Evolutionary conservation across 2,888 invertebrate genomes (phyloP).

Genomic region (Crocallis elinguaria): DNA sequence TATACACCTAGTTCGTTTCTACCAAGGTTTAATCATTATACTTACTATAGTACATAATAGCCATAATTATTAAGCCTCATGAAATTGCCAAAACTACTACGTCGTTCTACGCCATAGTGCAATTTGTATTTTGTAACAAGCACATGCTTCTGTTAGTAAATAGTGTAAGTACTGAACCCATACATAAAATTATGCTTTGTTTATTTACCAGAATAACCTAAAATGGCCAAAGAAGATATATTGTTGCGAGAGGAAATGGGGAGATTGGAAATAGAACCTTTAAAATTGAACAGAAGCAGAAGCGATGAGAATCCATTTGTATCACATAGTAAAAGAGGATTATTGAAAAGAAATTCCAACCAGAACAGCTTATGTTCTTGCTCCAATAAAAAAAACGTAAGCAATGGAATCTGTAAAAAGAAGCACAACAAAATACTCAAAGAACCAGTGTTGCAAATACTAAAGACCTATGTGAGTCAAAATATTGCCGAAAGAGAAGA

Average conservation of each 20-base stretch:
- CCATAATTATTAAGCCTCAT: too few relatives aligned
- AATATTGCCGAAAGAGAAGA: constrained; percentile 42
- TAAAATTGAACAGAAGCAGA: constrained; percentile 52
- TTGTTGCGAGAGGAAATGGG: constrained; percentile 81
- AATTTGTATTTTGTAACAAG: background rate
- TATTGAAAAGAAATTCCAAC: constrained; percentile 39
- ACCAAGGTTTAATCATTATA: too few relatives aligned
- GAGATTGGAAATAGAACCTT: constrained; percentile 83
- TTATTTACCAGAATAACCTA: constrained; percentile 41
- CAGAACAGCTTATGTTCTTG: constrained; percentile 61
- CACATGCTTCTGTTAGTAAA: background rate
- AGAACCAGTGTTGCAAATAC: constrained; percentile 83
- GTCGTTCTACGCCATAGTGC: background rate
- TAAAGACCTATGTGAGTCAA: constrained; percentile 55
- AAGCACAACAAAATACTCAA: constrained; percentile 79
- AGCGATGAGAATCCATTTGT: constrained; percentile 67
- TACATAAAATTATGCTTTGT: background rate
- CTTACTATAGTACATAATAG: too few relatives aligned
- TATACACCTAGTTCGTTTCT: too few relatives aligned
- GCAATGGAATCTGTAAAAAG: constrained; percentile 63
- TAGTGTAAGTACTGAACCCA: background rate
- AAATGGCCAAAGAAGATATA: constrained; percentile 78
- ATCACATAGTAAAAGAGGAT: constrained; percentile 30
- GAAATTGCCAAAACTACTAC: background rate
- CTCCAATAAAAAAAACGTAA: constrained; percentile 54